Base-by-base conservation (phyloP, 2,113 vertebrate genomes). In the Caranx melampygus region DNA sequence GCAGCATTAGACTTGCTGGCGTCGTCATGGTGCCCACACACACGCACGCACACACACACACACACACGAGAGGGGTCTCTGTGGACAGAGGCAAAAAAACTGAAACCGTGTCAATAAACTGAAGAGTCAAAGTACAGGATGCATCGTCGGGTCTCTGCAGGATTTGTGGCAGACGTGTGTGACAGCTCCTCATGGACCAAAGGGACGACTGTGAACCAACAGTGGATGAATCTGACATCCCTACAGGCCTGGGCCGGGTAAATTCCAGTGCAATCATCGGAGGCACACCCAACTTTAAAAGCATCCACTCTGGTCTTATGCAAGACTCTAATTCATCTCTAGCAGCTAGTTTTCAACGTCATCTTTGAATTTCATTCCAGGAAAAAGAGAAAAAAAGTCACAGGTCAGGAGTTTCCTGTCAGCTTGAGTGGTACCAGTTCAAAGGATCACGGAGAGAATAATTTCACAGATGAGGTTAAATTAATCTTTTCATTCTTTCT, bases 201-300 rank as follows among this genome's bases (percentile, higher is more conserved):
- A 37, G 52, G 42, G 37, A 85, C 72, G 45, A 18, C 44, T 0
- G n/a, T 51, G 63, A 68, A 72, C 35, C 49, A 58, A 64, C 42
- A 64, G 42, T 20, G 62, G 80, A 73, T 72, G 78, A 0, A 54
- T 65, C 73, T 52, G 10, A 59, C 34, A 72, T 79, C 69, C 67
- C 81, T 1, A 12, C 60, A 68, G 67, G 72, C 70, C 51, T 35
- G 31, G 1, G 45, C 26, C 26, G 51, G 72, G 10, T 26, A 62
- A 57, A 69, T 47, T 44, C 15, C 13, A 2, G 1, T 42, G 75
- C 60, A 49, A 16, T 58, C 2, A 65, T 77, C 15, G 33, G 60
- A 15, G 79, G 47, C 67, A 69, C 76, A 37, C 78, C 79, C 55
- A 2, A 5, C 10, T 18, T 51, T 5, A 45, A 45, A 70, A 68